phyloP scores from a whole-genome alignment of 2,113 vertebrate genomes.

The Chionodraco myersi region DNA sequence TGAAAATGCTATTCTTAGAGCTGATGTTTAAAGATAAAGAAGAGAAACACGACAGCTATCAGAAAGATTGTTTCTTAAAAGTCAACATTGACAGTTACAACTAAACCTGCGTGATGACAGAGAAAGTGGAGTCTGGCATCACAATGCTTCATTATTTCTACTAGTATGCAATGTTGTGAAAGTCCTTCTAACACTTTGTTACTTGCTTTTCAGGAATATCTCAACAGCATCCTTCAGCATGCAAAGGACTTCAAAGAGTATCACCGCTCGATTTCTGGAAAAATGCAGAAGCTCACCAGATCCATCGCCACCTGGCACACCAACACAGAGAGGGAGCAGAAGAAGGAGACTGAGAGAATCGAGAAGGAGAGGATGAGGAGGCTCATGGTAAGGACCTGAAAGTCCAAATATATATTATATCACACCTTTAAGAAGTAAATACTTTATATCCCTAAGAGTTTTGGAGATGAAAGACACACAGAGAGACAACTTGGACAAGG shows the following conservation, averaged over 20 bases:
- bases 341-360: constrained; percentile 97
- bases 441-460: not conserved
- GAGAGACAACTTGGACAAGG: not conserved
- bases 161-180: not conserved
- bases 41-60: not conserved
- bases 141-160: no score
- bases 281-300: constrained; percentile 96
- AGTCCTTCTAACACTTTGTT: not conserved
- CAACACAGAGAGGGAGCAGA: constrained; percentile 98
- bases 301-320: constrained; percentile 97
- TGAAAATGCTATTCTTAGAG: not conserved
- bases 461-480: not conserved
- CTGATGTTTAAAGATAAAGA: not conserved
- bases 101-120: no score
- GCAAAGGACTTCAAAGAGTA: constrained; percentile 99
- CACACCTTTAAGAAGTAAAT: not conserved
- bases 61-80: not conserved
- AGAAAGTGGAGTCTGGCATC: not conserved
- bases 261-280: constrained; percentile 94
- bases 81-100: not conserved
- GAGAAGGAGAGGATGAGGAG: constrained; percentile 99
- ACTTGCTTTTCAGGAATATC: constrained; percentile 88
- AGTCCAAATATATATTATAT: not conserved
- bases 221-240: constrained; percentile 98
- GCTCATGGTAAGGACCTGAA: constrained; percentile 89